Evolutionary conservation across 2,888 invertebrate genomes (phyloP), one percentile per base, ranked within the genome.

Genomic region (Troides oblongomaculatus): DNA sequence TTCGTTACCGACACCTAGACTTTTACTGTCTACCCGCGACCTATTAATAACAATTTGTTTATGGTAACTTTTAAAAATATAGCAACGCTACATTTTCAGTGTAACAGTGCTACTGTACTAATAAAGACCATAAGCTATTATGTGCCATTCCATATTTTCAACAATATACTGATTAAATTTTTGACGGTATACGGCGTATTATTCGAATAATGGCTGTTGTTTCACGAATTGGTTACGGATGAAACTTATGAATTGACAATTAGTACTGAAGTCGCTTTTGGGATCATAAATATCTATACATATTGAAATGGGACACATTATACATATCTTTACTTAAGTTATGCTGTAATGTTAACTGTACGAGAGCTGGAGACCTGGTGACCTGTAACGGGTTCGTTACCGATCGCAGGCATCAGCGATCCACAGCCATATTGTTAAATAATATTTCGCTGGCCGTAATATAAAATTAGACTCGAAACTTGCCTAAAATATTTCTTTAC

Each of bases 201-300:
- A 65, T 65, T 18, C 46, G 57, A 66, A 62, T 66, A 58, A 62
- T 59, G 66, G 57, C 43, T 58, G 36, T 64, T 61, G 60, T 66
- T 66, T 66, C 50, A 70, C 25, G n/a, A 62, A 62, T 69, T 69
- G 1, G 69, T 46, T 57, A 69, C 23, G 62, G 43, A 43, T 62
- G 43, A 39, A 46, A 10, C 25, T 59, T 59, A 43, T 62, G 62
- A 62, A 43, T 23, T 46, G n/a, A 43, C 8, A 56, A 56, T 56
- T 56, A 56, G 56, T 21, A 21, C 2, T n/a, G n/a, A 56, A 56
- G 56, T n/a, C 8, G 56, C 56, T 8, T 8, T 18, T 0, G n/a
- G 21, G 10, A 21, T 56, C 21, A 21, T 10, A 56, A 46, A 46
- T 12, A 46, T 14, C 14, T 46, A 46, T 14, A 46, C 14, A 14